Evolutionary conservation across 2,113 vertebrate genomes (phyloP).

Genomic region (Urocitellus parryii): DNA sequence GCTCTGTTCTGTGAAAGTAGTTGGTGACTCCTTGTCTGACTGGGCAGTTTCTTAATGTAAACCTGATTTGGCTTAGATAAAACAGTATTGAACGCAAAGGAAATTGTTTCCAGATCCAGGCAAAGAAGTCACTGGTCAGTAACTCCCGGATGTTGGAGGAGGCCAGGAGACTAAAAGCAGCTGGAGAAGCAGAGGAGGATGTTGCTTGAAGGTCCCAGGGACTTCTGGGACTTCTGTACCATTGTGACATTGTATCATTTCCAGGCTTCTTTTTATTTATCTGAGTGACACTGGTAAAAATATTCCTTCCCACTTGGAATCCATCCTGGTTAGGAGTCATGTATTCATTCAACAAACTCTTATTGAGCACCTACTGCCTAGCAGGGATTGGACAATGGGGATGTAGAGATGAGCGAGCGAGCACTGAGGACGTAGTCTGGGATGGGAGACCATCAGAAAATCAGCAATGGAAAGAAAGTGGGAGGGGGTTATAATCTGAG

Average conservation of each 20-base stretch:
- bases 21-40: neutral
- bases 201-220: neutral
- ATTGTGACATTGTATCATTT: neutral
- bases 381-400: neutral
- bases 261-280: neutral
- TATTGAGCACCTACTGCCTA: neutral
- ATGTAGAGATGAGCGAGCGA: neutral
- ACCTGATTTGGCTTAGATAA: constrained; percentile 20
- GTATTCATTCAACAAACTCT: neutral
- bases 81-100: neutral
- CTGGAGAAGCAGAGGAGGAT: neutral
- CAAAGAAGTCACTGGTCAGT: neutral
- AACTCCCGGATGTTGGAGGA: neutral
- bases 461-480: neutral
- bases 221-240: neutral
- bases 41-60: constrained; percentile 5
- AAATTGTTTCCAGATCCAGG: neutral
- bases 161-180: neutral
- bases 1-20: neutral
- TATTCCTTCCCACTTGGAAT: neutral
- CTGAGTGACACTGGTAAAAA: neutral
- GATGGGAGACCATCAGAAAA: neutral
- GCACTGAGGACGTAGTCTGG: neutral
- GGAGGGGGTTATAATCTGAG: neutral
- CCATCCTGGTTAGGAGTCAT: neutral